Evolutionary conservation across 2,113 vertebrate genomes (phyloP).

Genomic region (Paraplagusia blochii): DNA sequence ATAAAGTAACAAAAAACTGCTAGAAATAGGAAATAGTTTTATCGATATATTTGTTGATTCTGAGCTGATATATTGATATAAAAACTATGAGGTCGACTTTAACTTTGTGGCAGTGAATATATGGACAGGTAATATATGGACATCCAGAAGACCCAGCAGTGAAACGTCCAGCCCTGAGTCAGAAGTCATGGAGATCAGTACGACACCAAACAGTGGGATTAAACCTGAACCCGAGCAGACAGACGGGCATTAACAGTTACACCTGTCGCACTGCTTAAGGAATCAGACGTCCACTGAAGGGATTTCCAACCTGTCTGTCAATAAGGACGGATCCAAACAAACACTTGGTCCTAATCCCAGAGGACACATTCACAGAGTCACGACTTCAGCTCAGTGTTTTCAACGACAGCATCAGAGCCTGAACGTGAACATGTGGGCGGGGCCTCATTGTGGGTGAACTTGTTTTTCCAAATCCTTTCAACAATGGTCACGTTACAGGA

Average conservation of each 20-base stretch:
- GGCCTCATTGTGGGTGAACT: constrained; percentile 59
- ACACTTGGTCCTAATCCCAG: constrained; percentile 37
- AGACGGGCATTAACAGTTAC: constrained; percentile 41
- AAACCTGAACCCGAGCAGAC: constrained; percentile 34
- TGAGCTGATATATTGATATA: too few relatives aligned
- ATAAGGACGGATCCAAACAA: constrained; percentile 33
- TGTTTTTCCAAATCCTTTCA: constrained; percentile 57
- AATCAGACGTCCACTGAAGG: constrained; percentile 50
- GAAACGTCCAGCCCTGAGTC: too few relatives aligned
- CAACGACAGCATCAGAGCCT: constrained; percentile 16
- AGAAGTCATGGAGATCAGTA: constrained; percentile 34
- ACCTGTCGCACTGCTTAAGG: constrained; percentile 62
- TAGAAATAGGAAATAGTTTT: too few relatives aligned
- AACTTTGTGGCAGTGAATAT: too few relatives aligned
- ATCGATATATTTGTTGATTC: too few relatives aligned
- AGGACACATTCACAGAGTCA: constrained; percentile 30
- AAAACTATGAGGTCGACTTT: too few relatives aligned
- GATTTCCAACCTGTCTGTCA: constrained; percentile 50
- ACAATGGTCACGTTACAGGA: constrained; percentile 30
- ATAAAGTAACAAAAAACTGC: too few relatives aligned
- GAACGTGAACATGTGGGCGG: constrained; percentile 35
- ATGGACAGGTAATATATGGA: too few relatives aligned
- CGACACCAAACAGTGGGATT: constrained; percentile 28
- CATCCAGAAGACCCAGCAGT: too few relatives aligned
- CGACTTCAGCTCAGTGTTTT: constrained; percentile 13